Conservation (phyloP, 2,113 vertebrate species). For the Melospiza melodia region DNA sequence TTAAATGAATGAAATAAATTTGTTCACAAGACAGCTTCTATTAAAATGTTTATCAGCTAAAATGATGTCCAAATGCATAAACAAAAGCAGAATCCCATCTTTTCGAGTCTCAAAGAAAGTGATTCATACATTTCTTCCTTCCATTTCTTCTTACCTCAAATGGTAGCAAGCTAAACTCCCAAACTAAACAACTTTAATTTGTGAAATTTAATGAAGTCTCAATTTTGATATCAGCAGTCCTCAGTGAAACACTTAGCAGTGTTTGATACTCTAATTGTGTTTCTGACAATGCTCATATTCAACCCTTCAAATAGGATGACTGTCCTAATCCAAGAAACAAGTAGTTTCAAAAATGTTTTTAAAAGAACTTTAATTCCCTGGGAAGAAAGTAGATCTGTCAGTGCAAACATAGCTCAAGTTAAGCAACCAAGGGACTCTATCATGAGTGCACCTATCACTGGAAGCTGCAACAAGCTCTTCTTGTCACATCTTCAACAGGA, state of each 20-base stretch:
- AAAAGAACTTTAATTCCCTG: neutral
- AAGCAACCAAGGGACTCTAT: neutral
- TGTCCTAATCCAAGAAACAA: neutral
- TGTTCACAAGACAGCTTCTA: neutral
- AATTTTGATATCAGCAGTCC: neutral
- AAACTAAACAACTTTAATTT: neutral
- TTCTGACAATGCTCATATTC: neutral
- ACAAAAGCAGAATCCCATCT: neutral
- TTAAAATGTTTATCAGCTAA: neutral
- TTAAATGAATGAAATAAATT: neutral
- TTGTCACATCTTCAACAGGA: neutral
- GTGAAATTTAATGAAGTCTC: neutral
- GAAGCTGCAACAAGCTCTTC: neutral
- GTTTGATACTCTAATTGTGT: neutral
- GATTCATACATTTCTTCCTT: neutral
- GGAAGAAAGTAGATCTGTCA: neutral
- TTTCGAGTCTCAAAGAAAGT: neutral
- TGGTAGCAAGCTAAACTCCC: neutral
- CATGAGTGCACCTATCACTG: neutral
- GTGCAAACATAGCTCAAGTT: neutral
- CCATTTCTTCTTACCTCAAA: neutral
- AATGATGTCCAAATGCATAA: neutral
- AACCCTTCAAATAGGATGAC: neutral
- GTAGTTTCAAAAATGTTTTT: neutral
- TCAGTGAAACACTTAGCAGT: neutral